These are phyloP conservation scores for Drosophila vallismaia DNA, from an alignment of 2,888 invertebrate species.

Conservation along the genomic window DNA sequence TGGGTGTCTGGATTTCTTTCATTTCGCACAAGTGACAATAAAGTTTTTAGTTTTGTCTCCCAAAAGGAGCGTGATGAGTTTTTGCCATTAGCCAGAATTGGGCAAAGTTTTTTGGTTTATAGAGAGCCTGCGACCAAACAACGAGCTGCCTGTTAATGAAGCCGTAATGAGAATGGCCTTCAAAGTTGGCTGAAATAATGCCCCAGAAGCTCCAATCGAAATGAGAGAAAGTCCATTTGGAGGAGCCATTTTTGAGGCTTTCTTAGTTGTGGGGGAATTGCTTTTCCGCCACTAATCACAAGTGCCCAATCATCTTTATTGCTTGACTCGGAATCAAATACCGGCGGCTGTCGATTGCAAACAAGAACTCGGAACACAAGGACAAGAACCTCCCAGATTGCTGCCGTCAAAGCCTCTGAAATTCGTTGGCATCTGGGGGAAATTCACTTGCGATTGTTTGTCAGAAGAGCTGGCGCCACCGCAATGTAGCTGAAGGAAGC, in stretches of 20 bases:
- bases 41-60: constrained; percentile 52
- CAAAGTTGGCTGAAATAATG: constrained; percentile 17
- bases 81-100: constrained; percentile 63
- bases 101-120: constrained; percentile 38
- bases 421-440: constrained; percentile 31
- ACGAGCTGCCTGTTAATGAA: constrained; percentile 41
- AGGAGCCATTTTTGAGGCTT: constrained; percentile 20
- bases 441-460: constrained; percentile 49
- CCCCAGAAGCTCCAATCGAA: constrained; percentile 7
- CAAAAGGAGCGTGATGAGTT: constrained; percentile 59
- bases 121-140: constrained; percentile 7
- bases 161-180: constrained; percentile 39
- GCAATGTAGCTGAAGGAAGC: constrained; percentile 9
- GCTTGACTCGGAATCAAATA: constrained; percentile 44
- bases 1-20: constrained; percentile 3
- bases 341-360: constrained; percentile 27
- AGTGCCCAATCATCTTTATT: constrained; percentile 76
- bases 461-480: constrained; percentile 12
- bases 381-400: constrained; percentile 28
- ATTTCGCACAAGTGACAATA: constrained; percentile 50
- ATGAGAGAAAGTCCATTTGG: neutral
- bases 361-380: constrained; percentile 35
- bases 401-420: constrained; percentile 45
- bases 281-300: constrained; percentile 61
- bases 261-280: constrained; percentile 45